Evolutionary conservation across 2,888 invertebrate genomes (phyloP), one percentile per base, ranked within the genome.

Genomic region (Andrena flavipes): DNA sequence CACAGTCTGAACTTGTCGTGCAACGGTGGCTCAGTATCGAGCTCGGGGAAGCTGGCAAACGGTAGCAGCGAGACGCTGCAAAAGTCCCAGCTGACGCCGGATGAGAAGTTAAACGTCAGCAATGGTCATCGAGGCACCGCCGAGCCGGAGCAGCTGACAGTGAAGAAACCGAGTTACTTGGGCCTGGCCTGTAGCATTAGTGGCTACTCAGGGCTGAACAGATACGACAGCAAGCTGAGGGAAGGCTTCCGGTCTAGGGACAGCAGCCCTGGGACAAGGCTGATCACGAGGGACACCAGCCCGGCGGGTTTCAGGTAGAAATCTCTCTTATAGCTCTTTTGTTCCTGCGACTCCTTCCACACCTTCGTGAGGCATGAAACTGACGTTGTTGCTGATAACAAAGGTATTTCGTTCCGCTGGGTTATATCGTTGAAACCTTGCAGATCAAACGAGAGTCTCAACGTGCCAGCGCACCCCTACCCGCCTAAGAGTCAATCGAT

Each of bases 181-280:
- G 97, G 97, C 90, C 94, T 98, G 82, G 98, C 98, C 69, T 98
- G 98, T 93, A 98, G 98, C 26, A 97, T 98, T 70, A 98, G 97
- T 94, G 98, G 98, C 3, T 98, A 98, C 93, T 97, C 97, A 5
- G 97, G 97, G 89, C 95, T 97, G 76, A 98, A 97, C 6, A 97
- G 97, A 78, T 98, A 98, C 95, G 97, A 98, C 94, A 97, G 97
- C 0, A 96, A 97, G 92, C 94, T 97, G 51, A 95, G 97, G 16
- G 97, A 97, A 91, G 97, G 97, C 54, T 94, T 93, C 76, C 89
- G 94, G n/a, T 94, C 94, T 69, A 91, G 94, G 87, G 93, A 94
- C 84, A 94, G 92, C 86, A 94, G 94, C 88, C 93, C 93, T 76
- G 94, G 94, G 51, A 89, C 93, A 33, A 92, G 94, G 72, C 89